phyloP scores from a whole-genome alignment of 1,140 invertebrate species.

The Drosophila elegans region DNA sequence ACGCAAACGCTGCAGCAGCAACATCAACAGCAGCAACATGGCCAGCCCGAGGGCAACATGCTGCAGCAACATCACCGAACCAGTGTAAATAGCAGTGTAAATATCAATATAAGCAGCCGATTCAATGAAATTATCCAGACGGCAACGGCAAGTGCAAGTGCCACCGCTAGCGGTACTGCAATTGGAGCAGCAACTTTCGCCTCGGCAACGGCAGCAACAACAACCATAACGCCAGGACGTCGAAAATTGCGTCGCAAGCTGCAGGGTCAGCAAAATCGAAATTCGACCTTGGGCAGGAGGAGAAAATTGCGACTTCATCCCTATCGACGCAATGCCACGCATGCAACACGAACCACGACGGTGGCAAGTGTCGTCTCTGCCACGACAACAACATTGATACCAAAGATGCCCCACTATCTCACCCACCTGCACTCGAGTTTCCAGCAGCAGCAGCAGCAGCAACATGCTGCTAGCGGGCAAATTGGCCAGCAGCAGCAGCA shows the following conservation, averaged over 20 bases:
- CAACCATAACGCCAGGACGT: slow-evolving; percentile 49
- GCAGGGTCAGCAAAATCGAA: slow-evolving; percentile 33
- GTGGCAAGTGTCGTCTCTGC: slow-evolving; percentile 55
- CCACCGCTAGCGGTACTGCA: slow-evolving; percentile 4
- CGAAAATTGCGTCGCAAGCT: slow-evolving; percentile 72
- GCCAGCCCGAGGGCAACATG: slow-evolving; percentile 69
- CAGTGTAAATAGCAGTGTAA: slow-evolving; percentile 84
- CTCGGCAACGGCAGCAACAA: slow-evolving; percentile 36
- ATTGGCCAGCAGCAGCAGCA: slow-evolving; percentile 55
- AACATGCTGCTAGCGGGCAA: slow-evolving; percentile 37
- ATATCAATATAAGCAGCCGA: slow-evolving; percentile 78
- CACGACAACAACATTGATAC: slow-evolving; percentile 62
- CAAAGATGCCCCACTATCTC: slow-evolving; percentile 65
- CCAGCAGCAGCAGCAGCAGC: slow-evolving; percentile 68
- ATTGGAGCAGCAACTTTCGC: slow-evolving; percentile 29
- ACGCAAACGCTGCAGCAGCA: slow-evolving; percentile 61
- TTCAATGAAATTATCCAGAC: slow-evolving; percentile 83
- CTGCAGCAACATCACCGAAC: slow-evolving; percentile 67
- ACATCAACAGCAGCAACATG: slow-evolving; percentile 56
- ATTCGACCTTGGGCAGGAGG: slow-evolving; percentile 50
- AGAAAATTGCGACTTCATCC: slow-evolving; percentile 60
- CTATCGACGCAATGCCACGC: slow-evolving; percentile 65
- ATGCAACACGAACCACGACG: slow-evolving; percentile 71
- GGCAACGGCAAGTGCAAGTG: slow-evolving; percentile 51
- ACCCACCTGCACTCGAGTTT: slow-evolving; percentile 49